Evolutionary conservation across 2,797 vertebrate genomes (phyloP).

Genomic region (Ibycter americanus): DNA sequence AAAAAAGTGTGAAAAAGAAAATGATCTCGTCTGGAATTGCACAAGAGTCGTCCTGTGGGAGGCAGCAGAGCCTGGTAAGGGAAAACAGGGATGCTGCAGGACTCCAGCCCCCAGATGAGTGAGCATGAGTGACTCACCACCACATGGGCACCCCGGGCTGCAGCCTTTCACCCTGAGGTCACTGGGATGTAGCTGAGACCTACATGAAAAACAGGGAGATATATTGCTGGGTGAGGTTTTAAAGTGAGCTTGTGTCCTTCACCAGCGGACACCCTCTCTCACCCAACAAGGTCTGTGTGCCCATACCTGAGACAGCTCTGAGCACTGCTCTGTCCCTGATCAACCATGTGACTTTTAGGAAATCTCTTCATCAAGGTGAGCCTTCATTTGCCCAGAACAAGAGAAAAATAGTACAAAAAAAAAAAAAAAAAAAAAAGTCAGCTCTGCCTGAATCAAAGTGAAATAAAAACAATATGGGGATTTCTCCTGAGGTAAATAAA

Average conservation of each 20-base stretch:
- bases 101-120: accelerated
- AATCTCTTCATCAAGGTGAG: not conserved
- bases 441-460: not conserved
- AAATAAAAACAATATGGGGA: not conserved
- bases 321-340: not conserved
- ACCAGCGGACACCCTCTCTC: not conserved
- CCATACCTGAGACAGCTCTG: not conserved
- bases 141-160: not conserved
- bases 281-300: not conserved
- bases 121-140: not conserved
- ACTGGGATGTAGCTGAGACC: not conserved
- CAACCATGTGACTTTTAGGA: not conserved
- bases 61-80: not conserved
- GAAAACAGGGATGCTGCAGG: not conserved
- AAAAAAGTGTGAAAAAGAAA: not conserved
- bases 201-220: not conserved
- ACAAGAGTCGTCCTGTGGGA: not conserved
- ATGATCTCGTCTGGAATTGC: not conserved
- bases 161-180: not conserved
- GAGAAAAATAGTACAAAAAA: not conserved
- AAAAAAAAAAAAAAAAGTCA: not conserved
- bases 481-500: not conserved
- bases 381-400: not conserved
- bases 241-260: not conserved
- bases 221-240: not conserved